These are phyloP conservation scores for Styela plicata DNA, from an alignment of 23 tunicate species.

Conservation along the genomic window DNA sequence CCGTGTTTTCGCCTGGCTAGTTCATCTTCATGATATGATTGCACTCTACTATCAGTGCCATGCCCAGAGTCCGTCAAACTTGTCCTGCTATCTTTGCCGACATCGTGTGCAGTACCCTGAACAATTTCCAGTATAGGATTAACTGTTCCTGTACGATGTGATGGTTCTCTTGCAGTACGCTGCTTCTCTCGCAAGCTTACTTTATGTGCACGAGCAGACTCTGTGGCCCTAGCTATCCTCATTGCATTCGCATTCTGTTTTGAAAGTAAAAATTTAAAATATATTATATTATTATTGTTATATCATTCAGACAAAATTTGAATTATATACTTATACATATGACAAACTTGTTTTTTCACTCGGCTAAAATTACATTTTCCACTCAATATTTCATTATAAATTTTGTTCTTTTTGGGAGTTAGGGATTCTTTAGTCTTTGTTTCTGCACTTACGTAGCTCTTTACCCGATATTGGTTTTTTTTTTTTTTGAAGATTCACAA, in stretches of 20 bases:
- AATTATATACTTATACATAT: too few relatives aligned
- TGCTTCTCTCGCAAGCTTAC: not conserved
- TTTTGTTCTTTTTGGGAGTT: too few relatives aligned
- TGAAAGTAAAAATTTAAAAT: too few relatives aligned
- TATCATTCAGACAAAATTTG: too few relatives aligned
- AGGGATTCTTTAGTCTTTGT: too few relatives aligned
- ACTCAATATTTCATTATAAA: too few relatives aligned
- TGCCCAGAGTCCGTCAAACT: conserved; percentile 31
- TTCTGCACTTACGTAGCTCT: too few relatives aligned
- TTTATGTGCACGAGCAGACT: conserved; percentile 4
- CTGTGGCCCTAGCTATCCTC: conserved; percentile 18
- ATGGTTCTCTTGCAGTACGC: not conserved
- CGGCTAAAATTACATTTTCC: too few relatives aligned
- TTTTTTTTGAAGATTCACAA: too few relatives aligned
- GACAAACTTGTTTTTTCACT: too few relatives aligned
- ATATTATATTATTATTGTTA: too few relatives aligned
- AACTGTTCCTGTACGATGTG: not conserved
- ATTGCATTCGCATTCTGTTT: conserved; percentile 25
- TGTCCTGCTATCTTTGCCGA: conserved; percentile 14
- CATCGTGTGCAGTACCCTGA: not conserved
- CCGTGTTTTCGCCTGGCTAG: not conserved
- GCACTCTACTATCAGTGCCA: conserved; percentile 15
- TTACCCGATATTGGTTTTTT: too few relatives aligned
- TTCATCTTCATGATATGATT: conserved; percentile 11
- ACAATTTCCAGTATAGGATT: conserved; percentile 28